Evolutionary conservation across 1,140 invertebrate genomes (phyloP).

Genomic region (Aphidius ervi): DNA sequence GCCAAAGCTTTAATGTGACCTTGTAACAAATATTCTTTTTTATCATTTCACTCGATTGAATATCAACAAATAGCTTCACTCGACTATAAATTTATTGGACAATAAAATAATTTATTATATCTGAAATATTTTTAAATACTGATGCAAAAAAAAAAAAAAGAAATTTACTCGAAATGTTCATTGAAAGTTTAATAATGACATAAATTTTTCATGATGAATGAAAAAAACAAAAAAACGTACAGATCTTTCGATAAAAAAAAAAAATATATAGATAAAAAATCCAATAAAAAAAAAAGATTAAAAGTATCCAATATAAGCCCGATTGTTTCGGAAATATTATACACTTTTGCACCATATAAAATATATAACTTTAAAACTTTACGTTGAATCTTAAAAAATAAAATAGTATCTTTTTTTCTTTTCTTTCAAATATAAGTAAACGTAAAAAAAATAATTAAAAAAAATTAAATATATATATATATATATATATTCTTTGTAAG

Average conservation of each 20-base stretch:
- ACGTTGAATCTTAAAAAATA: neutral
- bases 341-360: neutral
- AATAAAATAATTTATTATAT: neutral
- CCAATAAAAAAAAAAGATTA: too few species aligned
- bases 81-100: neutral
- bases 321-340: neutral
- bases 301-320: conserved; percentile 1
- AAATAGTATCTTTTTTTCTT: neutral
- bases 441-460: neutral
- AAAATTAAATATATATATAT: conserved; percentile 7
- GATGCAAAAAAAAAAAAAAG: too few species aligned
- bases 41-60: too few species aligned
- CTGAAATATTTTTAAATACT: neutral
- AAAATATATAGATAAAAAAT: too few species aligned
- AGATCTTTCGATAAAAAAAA: too few species aligned
- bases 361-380: neutral
- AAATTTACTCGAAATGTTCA: too few species aligned
- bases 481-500: conserved; percentile 26
- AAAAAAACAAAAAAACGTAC: too few species aligned
- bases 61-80: too few species aligned
- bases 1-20: too few species aligned
- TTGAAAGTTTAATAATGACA: too few species aligned
- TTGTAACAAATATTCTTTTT: too few species aligned
- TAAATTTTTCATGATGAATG: too few species aligned
- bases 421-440: neutral